A percentile compares a stretch with the other conserved stretches of the same genome.
phyloP scores from a whole-genome alignment of 2,797 vertebrate genomes.

The Micropoecilia bifurca region DNA sequence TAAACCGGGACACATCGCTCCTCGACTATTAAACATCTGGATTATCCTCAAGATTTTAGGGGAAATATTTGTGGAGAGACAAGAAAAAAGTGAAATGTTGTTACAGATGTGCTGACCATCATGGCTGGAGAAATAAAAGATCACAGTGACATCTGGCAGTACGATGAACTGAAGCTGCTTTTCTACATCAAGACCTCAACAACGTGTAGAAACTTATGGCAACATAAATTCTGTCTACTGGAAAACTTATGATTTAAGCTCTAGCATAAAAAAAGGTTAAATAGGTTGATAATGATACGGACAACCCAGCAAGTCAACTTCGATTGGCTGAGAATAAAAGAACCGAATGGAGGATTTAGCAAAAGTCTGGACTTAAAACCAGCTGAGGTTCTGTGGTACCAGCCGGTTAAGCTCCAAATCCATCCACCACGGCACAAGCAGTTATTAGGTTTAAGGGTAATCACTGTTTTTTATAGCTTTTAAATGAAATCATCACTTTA shows the following conservation, averaged over 20 bases:
- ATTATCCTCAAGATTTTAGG: not conserved
- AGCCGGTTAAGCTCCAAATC: not conserved
- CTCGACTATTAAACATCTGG: not conserved
- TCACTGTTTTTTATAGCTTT: not conserved
- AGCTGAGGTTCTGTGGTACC: not conserved
- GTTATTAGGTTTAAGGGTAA: not conserved
- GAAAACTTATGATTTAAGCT: not conserved
- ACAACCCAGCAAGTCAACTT: not conserved
- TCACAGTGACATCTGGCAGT: not conserved
- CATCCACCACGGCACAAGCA: not conserved
- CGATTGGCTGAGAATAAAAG: not conserved
- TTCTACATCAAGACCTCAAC: not conserved
- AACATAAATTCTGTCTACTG: not conserved
- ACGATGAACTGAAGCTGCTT: not conserved
- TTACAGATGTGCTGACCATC: not conserved
- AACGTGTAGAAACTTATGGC: not conserved
- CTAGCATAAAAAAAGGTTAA: not conserved
- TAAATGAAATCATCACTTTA: not conserved
- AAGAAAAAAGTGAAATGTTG: not conserved
- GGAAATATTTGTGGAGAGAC: not conserved
- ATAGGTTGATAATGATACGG: not conserved
- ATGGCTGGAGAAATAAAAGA: not conserved
- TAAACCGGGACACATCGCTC: not conserved
- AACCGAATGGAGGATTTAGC: not conserved
- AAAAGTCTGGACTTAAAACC: not conserved